These are phyloP conservation scores for Drosophila neonasuta DNA, from an alignment of 2,888 invertebrate species.

Conservation along the genomic window DNA sequence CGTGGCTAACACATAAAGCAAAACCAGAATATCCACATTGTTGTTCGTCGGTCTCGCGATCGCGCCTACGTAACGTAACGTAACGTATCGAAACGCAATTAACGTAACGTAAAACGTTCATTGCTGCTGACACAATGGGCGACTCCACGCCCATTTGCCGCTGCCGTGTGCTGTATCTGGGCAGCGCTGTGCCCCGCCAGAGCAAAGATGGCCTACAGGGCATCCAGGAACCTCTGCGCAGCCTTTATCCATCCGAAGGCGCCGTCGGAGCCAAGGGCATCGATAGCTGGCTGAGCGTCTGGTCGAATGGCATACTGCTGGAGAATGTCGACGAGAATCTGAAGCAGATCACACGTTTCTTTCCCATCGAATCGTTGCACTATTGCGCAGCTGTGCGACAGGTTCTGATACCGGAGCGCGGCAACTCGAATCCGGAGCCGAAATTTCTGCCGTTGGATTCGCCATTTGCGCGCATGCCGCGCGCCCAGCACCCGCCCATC, in stretches of 20 bases:
- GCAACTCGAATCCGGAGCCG: slow-evolving; percentile 87
- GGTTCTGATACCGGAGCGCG: slow-evolving; percentile 87
- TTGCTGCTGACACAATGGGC: slow-evolving; percentile 81
- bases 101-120: slow-evolving; percentile 54
- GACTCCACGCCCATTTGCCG: slow-evolving; percentile 97
- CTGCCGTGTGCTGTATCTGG: slow-evolving; percentile 97
- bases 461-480: slow-evolving; percentile 95
- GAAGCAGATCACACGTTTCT: slow-evolving; percentile 96
- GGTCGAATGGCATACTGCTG: slow-evolving; percentile 96
- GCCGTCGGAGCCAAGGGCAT: slow-evolving; percentile 94
- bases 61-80: slow-evolving; percentile 49
- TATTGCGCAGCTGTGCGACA: slow-evolving; percentile 97
- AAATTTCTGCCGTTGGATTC: slow-evolving; percentile 97
- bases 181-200: slow-evolving; percentile 97
- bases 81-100: slow-evolving; percentile 25
- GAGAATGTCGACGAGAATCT: slow-evolving; percentile 98
- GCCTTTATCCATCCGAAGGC: slow-evolving; percentile 97
- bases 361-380: slow-evolving; percentile 96
- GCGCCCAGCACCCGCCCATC: slow-evolving; percentile 96
- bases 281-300: slow-evolving; percentile 98
- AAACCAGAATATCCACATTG: slow-evolving; percentile 81
- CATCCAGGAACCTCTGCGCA: slow-evolving; percentile 97
- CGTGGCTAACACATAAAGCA: slow-evolving; percentile 68
- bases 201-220: slow-evolving; percentile 99
- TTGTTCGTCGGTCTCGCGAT: slow-evolving; percentile 43